phyloP scores from a whole-genome alignment of 2,888 invertebrate species.

The Fabriciana adippe region DNA sequence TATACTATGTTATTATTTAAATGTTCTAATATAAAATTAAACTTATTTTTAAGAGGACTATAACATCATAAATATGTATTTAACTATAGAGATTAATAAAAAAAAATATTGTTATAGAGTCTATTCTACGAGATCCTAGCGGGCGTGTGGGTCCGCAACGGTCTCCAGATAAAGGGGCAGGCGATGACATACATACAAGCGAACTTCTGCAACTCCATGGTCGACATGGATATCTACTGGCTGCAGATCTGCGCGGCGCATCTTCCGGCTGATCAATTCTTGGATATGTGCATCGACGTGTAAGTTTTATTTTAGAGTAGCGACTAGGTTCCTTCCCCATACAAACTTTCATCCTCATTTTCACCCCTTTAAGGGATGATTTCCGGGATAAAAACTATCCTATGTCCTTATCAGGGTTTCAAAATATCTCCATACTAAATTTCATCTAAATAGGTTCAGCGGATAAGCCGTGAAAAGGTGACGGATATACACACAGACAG shows the following conservation, averaged over 20 bases:
- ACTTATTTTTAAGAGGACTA: not conserved
- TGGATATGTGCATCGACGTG: conserved; percentile 94
- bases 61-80: not conserved
- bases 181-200: conserved; percentile 99
- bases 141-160: conserved; percentile 98
- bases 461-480: no score
- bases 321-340: no score
- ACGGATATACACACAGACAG: no score
- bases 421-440: no score
- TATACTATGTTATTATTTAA: no score
- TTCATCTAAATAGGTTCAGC: no score
- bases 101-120: conserved; percentile 83
- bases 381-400: no score
- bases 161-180: conserved; percentile 98
- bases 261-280: conserved; percentile 91
- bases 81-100: not conserved
- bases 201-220: conserved; percentile 99
- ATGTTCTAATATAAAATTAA: no score
- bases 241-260: conserved; percentile 96
- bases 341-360: no score
- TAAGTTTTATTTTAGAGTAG: conserved; percentile 62
- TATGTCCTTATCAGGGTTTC: no score
- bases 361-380: no score
- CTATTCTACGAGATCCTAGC: conserved; percentile 97
- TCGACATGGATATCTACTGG: conserved; percentile 97